Evolutionary conservation across 2,113 vertebrate species (phyloP), one percentile per base, ranked within the genome.

Genomic region (Lota lota): DNA sequence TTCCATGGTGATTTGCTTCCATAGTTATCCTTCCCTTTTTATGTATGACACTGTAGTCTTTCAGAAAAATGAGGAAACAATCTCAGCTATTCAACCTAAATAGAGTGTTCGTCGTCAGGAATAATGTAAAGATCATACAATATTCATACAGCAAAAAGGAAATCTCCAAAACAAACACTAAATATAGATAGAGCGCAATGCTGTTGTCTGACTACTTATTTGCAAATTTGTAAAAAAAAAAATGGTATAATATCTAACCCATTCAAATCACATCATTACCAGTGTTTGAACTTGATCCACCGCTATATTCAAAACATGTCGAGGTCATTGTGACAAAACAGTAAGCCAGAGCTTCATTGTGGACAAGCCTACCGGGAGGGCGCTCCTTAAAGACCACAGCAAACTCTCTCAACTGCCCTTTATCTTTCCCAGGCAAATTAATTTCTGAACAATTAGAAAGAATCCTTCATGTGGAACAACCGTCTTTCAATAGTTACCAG

Each of bases 381-480:
- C 70, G 75, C 71, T 80, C 69, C 67, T 79, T 75, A n/a, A 78
- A 83, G 71, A 85, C n/a, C 54, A 10, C 40, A 61, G 54, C 53
- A 73, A 71, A 74, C 68, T 50, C 70, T 47, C 51, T 75, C 77
- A 68, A 54, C 75, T 68, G 53, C 74, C 22, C 64, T 47, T 66
- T 78, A 56, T 66, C 64, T 75, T 54, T 61, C 68, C 69, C 69
- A 76, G 61, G 54, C 53, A 72, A 60, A 88, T 87, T 83, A 67
- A 70, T 71, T 83, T 77, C 79, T 61, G 12, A 82, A 86, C 75
- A 88, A 87, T 88, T 89, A 88, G 68, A 66, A 74, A 47, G 86
- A 85, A 65, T 79, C 88, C 62, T 69, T 83, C 88, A 84, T 70
- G 79, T 85, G 87, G 82, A 90, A 89, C 88, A 61, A 79, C 74